phyloP scores from a whole-genome alignment of 2,113 vertebrate species.

The Cottus gobio region DNA sequence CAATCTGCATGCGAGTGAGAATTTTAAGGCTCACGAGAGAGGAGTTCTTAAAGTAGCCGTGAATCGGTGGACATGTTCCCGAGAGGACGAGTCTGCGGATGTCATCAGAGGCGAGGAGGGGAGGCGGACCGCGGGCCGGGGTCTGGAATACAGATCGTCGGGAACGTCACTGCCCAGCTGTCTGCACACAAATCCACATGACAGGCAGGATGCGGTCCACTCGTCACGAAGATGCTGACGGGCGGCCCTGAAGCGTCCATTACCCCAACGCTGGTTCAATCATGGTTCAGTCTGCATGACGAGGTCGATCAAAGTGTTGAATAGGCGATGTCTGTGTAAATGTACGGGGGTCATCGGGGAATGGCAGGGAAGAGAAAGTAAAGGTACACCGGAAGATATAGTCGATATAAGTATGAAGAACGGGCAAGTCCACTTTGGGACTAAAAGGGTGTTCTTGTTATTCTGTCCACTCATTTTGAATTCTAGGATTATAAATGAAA shows the following conservation, averaged over 20 bases:
- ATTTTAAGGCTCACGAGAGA: constrained; percentile 42
- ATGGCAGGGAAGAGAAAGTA: not conserved
- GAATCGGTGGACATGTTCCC: constrained; percentile 60
- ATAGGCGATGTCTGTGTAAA: not conserved
- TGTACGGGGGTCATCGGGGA: not conserved
- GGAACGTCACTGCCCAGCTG: constrained; percentile 52
- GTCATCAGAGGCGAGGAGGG: constrained; percentile 71
- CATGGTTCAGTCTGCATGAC: not conserved
- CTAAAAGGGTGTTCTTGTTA: not conserved
- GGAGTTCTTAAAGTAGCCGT: constrained; percentile 40
- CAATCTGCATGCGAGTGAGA: constrained; percentile 33
- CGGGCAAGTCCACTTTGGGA: too few species aligned
- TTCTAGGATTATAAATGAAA: not conserved
- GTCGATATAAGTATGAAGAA: not conserved
- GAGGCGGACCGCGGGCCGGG: constrained; percentile 47
- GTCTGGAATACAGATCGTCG: constrained; percentile 78
- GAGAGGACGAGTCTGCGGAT: constrained; percentile 70
- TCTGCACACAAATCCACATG: constrained; percentile 67
- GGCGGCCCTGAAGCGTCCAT: not conserved
- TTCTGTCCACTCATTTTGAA: not conserved
- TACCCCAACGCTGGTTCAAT: not conserved
- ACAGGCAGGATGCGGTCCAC: constrained; percentile 56
- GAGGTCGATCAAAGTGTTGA: not conserved
- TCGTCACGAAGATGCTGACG: constrained; percentile 44
- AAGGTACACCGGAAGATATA: not conserved